These are phyloP conservation scores for Euplagia quadripunctaria DNA, from an alignment of 2,888 invertebrate genomes.

Conservation along the genomic window DNA sequence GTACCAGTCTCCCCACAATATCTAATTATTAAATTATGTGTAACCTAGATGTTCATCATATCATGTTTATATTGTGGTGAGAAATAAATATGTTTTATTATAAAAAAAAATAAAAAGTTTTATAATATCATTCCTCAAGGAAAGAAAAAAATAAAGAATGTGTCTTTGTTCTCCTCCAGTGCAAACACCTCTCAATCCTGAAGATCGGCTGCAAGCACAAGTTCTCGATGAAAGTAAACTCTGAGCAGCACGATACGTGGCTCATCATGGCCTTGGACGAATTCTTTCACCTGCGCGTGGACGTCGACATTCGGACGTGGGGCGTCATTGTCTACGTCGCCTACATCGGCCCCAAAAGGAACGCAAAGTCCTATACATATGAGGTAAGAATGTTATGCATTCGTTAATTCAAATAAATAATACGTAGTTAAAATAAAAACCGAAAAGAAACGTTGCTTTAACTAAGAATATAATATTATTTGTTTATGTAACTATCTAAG, in stretches of 20 bases:
- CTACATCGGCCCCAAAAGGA: constrained; percentile 79
- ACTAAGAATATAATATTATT: no score
- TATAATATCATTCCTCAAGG: no score
- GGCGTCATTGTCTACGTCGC: constrained; percentile 75
- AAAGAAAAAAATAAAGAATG: neutral
- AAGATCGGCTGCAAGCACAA: constrained; percentile 68
- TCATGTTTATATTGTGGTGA: no score
- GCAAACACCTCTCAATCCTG: constrained; percentile 69
- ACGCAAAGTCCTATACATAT: constrained; percentile 71
- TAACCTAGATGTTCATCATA: no score
- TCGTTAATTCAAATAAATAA: neutral
- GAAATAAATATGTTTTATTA: no score
- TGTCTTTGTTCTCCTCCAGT: constrained; percentile 52
- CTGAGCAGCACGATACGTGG: constrained; percentile 75
- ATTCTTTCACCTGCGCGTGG: constrained; percentile 75
- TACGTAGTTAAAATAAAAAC: no score
- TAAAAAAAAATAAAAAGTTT: no score
- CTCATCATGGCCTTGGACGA: constrained; percentile 70
- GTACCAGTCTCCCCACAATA: no score
- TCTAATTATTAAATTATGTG: no score
- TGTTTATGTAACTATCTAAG: no score
- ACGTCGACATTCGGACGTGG: constrained; percentile 74
- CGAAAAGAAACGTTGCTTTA: no score
- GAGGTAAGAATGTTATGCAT: constrained; percentile 57
- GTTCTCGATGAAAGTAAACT: constrained; percentile 72